These are phyloP conservation scores for Sitta europaea DNA, from an alignment of 2,113 vertebrate species.

Conservation along the genomic window DNA sequence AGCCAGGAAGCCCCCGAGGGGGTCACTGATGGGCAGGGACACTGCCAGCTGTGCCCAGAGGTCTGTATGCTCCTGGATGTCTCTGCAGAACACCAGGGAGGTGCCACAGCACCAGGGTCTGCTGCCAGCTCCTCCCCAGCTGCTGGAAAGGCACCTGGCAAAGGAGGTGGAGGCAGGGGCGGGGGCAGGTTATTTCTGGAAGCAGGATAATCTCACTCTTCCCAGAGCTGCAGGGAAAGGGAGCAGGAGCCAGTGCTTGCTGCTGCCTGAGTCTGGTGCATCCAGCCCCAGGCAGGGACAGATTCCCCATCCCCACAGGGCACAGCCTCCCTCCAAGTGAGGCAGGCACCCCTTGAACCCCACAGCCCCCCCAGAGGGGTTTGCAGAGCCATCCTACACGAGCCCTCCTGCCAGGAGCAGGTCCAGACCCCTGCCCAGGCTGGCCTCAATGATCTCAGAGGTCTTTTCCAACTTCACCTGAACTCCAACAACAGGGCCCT, in stretches of 20 bases:
- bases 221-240: neutral
- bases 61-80: neutral
- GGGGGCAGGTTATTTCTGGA: conserved; percentile 37
- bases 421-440: neutral
- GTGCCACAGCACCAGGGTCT: neutral
- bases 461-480: neutral
- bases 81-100: neutral
- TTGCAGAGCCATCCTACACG: neutral
- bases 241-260: neutral
- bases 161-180: neutral
- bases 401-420: neutral
- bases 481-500: neutral
- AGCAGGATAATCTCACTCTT: neutral
- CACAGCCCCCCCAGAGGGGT: neutral
- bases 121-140: neutral
- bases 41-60: neutral
- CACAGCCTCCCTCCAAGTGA: neutral
- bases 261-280: neutral
- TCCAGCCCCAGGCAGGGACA: neutral
- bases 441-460: neutral
- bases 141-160: conserved; percentile 4
- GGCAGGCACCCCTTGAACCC: neutral
- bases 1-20: neutral
- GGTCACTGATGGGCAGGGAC: neutral
- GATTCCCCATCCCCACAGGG: neutral